Base-by-base conservation (phyloP, 92 coral and sea anemone genomes). In the Palythoa heliodiscus region DNA sequence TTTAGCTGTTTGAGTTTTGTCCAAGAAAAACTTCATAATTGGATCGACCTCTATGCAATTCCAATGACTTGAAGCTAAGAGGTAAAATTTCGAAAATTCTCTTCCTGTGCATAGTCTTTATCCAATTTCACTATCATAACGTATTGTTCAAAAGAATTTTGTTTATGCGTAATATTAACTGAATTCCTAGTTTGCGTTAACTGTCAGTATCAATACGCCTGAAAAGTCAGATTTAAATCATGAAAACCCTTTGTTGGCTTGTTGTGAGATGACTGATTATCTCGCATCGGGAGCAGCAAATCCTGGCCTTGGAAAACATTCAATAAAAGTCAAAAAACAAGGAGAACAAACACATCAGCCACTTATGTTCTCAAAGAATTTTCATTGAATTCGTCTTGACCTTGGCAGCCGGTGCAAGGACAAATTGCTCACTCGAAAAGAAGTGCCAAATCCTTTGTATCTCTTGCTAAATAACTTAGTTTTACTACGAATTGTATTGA, bases 241-340 rank as follows among this genome's bases (percentile, higher is more conserved):
- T n/a, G 11, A 63, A 63, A 63, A 43, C 4, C 50, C 7, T 3
- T 63, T 19, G 20, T 58, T 58, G 22, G 17, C 64, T 58, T 2
- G n/a, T 58, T 58, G 50, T 3, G 5, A 43, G 50, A 43, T 2
- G 38, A 67, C 8, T 8, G 38, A 67, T 24, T 2, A 67, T 67
- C 71, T 67, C 10, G 11, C 16, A 63, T 63, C 35, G 23, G 9
- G 9, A 63, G 19, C 73, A 69, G 73, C 14, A 25, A 37, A 69
- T 20, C n/a, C 60, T 52, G 29, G 37, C 1, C 43, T 19, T 13
- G 24, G n/a, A 47, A 74, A 74, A n/a, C 60, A 23, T 23, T 0
- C 60, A 50, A 74, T 76, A 24, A 25, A 76, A 16, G n/a, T 54
- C 48, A 52, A 52, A 19, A 76, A 38, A 54, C 66, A 76, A 54